A percentile compares a stretch with the other conserved stretches of the same genome.
These are phyloP conservation scores for Piliocolobus tephrosceles DNA, from an alignment of 2,113 vertebrate species.

Conservation along the genomic window DNA sequence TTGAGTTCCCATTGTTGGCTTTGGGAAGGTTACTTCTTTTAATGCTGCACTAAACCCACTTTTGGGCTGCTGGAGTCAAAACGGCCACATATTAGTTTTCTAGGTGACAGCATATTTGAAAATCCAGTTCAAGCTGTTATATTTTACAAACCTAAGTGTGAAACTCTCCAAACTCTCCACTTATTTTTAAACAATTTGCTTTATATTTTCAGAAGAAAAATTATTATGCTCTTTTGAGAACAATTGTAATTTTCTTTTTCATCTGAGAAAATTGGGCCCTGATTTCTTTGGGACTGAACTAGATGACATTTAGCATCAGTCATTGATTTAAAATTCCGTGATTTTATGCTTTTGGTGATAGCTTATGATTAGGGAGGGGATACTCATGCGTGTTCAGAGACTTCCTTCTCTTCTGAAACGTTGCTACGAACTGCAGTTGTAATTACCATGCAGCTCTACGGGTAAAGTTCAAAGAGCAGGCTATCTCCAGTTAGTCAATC, in stretches of 20 bases:
- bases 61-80: background rate
- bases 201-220: background rate
- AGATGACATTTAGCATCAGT: background rate
- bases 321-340: background rate
- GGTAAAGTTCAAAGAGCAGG: background rate
- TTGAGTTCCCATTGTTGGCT: background rate
- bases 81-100: background rate
- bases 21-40: background rate
- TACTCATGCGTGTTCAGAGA: background rate
- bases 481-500: background rate
- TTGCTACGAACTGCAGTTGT: background rate
- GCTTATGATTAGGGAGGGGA: background rate
- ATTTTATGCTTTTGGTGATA: background rate
- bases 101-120: background rate
- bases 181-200: background rate
- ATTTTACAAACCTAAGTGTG: background rate
- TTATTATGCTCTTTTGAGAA: background rate
- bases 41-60: background rate
- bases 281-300: background rate
- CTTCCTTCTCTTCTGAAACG: background rate
- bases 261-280: background rate
- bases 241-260: background rate
- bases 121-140: background rate
- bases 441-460: background rate
- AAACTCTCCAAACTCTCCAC: background rate